Evolutionary conservation across 2,113 vertebrate species (phyloP).

Genomic region (Terrapene triunguis): DNA sequence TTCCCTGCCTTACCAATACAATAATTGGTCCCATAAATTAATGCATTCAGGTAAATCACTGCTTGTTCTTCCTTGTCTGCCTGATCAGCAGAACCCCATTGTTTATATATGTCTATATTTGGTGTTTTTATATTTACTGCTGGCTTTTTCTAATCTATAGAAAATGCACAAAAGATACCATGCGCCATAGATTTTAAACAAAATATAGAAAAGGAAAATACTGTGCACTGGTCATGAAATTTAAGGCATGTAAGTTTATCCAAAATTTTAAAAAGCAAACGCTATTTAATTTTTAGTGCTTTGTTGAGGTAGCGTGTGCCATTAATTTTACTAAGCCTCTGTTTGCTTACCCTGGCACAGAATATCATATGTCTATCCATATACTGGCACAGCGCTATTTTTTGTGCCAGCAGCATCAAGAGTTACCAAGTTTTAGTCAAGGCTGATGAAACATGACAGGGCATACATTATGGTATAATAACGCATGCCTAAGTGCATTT

Average conservation of each 20-base stretch:
- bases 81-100: neutral
- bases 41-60: neutral
- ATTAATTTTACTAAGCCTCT: conserved; percentile 31
- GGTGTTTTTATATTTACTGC: neutral
- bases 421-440: conserved; percentile 61
- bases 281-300: neutral
- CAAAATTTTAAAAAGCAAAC: neutral
- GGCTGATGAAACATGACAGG: conserved; percentile 62
- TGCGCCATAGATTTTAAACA: neutral
- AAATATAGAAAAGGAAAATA: neutral
- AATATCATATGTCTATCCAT: conserved; percentile 49
- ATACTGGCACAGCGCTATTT: conserved; percentile 53
- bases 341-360: conserved; percentile 13
- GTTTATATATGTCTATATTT: neutral
- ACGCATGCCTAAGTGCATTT: conserved; percentile 62
- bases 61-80: neutral
- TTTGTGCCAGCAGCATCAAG: conserved; percentile 57
- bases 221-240: neutral
- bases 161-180: neutral
- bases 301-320: neutral
- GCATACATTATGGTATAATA: conserved; percentile 55
- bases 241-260: neutral
- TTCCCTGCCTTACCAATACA: neutral
- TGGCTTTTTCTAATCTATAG: neutral
- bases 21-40: neutral